phyloP scores from a whole-genome alignment of 2,888 invertebrate species.

The Metacarcinus magister region DNA sequence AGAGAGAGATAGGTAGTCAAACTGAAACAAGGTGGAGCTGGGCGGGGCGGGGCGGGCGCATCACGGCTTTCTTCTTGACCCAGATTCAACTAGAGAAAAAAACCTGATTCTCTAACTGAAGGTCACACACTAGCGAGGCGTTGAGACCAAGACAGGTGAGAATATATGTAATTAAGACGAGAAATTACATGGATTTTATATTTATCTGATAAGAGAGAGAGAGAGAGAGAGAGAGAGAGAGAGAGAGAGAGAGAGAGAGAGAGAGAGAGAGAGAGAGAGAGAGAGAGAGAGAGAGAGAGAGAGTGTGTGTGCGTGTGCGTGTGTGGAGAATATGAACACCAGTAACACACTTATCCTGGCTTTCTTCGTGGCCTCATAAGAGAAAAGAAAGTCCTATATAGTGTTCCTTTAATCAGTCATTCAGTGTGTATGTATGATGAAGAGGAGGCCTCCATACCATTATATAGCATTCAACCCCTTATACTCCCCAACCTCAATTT shows the following conservation, averaged over 20 bases:
- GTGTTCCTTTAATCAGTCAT: neutral
- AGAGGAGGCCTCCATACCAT: neutral
- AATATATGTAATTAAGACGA: too few species aligned
- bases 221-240: slow-evolving; percentile 37
- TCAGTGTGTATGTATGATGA: neutral
- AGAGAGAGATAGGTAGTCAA: slow-evolving; percentile 56
- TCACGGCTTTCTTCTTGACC: neutral
- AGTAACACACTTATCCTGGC: neutral
- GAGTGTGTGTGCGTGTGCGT: too few species aligned
- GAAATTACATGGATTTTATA: neutral
- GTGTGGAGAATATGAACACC: too few species aligned
- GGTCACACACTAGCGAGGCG: neutral
- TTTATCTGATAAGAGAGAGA: neutral
- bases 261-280: too few species aligned
- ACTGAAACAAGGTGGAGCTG: neutral
- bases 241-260: neutral
- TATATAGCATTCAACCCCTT: neutral
- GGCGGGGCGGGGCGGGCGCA: neutral
- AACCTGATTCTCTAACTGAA: neutral
- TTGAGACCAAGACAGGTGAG: neutral
- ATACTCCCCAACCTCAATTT: neutral
- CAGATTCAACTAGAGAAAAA: neutral
- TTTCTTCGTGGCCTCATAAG: neutral
- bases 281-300: too few species aligned
- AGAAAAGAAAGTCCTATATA: neutral